phyloP scores from a whole-genome alignment of 37 sponge, comb jelly and placozoan genomes.

The Haliclona indistincta region DNA sequence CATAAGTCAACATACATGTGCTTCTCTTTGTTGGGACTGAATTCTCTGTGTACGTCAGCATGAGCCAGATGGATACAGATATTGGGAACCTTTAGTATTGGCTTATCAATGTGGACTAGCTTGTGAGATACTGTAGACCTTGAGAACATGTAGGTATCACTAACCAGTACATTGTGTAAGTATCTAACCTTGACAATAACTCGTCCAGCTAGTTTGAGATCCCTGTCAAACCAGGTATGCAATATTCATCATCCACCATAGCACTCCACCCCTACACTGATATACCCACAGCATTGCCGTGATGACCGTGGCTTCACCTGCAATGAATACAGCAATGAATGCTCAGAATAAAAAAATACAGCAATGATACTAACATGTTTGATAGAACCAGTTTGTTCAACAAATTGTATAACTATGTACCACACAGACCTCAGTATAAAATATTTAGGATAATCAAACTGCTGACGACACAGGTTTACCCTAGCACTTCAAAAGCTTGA shows the following conservation, averaged over 20 bases:
- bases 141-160: no score
- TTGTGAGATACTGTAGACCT: conserved; percentile 61
- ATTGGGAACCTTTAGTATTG: conserved; percentile 86
- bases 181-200: conserved; percentile 67
- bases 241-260: conserved; percentile 98
- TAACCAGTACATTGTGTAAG: no score
- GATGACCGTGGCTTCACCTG: conserved; percentile 73
- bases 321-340: no score
- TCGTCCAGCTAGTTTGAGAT: conserved; percentile 91
- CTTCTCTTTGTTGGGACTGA: conserved; percentile 88
- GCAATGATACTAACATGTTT: no score
- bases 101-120: conserved; percentile 85
- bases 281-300: conserved; percentile 53
- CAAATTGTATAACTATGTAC: not conserved
- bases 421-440: no score
- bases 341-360: no score
- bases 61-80: conserved; percentile 93
- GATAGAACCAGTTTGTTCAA: no score
- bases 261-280: conserved; percentile 73
- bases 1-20: conserved; percentile 84
- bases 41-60: conserved; percentile 66
- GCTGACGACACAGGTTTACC: no score
- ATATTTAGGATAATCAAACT: no score
- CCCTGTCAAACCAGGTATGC: conserved; percentile 98
- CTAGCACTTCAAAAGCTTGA: no score